Evolutionary conservation across 1,140 invertebrate species (phyloP), one percentile per base, ranked within the genome.

Genomic region (Aphelinus atriplicis): DNA sequence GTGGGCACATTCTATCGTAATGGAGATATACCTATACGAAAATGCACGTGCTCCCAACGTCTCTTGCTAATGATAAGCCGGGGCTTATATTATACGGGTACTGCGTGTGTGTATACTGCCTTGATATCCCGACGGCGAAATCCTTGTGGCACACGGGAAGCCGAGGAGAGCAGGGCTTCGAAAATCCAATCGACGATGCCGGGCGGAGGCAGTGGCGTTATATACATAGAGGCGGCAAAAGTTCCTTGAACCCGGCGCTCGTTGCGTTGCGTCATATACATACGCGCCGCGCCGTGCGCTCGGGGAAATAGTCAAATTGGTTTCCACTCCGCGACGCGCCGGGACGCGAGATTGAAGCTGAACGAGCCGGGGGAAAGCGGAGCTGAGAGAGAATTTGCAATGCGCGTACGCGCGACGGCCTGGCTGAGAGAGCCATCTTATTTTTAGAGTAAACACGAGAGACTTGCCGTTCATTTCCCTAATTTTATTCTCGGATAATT

Each of bases 381-480:
- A 26, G 26, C 26, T 0, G 26, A 26, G 26, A 26, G 26, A 26
- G 26, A 26, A 26, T 26, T 26, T 26, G n/a, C 26, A 60, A 60
- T 60, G 26, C 26, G 45, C 55, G 55, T 3, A 57, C 58, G 58
- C 9, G 42, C 26, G 26, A 26, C 26, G 26, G 26, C 26, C 26
- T 26, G 26, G 26, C 26, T 0, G 26, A 26, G 26, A 26, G 26
- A 26, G 26, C 26, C 26, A 26, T 26, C 26, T 26, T 60, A 60
- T 60, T 60, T 60, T 60, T 42, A 60, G 58, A 60, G 58, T 45
- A 60, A 60, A 60, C 57, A 58, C 58, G 58, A 60, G 58, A 3
- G 58, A 60, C 26, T 26, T 26, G 26, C 26, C 26, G 26, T 26
- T 26, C 26, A 26, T 26, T 26, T 26, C 26, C 26, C 26, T 26